These are phyloP conservation scores for Beroe forskalii DNA, from an alignment of 37 sponge, comb jelly and placozoan genomes.

Conservation along the genomic window DNA sequence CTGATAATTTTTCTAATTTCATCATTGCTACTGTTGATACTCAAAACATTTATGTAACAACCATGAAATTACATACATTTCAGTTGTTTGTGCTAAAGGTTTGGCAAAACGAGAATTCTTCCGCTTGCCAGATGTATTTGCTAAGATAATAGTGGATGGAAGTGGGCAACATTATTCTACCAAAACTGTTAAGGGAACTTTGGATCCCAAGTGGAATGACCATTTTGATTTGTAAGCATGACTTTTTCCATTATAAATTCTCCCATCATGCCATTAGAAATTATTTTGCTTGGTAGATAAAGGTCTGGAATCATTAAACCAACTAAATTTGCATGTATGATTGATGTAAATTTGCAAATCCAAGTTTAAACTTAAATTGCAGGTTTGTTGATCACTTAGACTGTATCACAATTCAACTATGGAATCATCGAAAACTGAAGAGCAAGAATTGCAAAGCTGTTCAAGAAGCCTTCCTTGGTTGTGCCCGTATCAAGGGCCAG, in stretches of 20 bases:
- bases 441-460: slow-evolving; percentile 48
- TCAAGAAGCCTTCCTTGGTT: slow-evolving; percentile 78
- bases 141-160: slow-evolving; percentile 88
- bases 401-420: slow-evolving; percentile 48
- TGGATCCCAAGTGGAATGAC: slow-evolving; percentile 96
- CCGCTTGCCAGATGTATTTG: slow-evolving; percentile 94
- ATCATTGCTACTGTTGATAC: not conserved
- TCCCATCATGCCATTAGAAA: not conserved
- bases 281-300: too few relatives aligned
- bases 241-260: too few relatives aligned
- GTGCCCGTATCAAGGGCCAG: slow-evolving; percentile 75
- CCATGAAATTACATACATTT: not conserved
- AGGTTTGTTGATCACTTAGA: slow-evolving; percentile 50
- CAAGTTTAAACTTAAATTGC: not conserved
- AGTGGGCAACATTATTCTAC: slow-evolving; percentile 92
- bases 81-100: slow-evolving; percentile 90
- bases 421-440: slow-evolving; percentile 53
- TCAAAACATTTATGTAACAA: not conserved
- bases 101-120: slow-evolving; percentile 87
- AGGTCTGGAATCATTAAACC: too few relatives aligned
- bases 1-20: not conserved
- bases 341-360: too few relatives aligned
- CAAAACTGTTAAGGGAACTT: slow-evolving; percentile 74
- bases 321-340: too few relatives aligned
- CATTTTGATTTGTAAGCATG: slow-evolving; percentile 90